These are phyloP conservation scores for Platalea minor DNA, from an alignment of 2,797 vertebrate genomes.

Conservation along the genomic window DNA sequence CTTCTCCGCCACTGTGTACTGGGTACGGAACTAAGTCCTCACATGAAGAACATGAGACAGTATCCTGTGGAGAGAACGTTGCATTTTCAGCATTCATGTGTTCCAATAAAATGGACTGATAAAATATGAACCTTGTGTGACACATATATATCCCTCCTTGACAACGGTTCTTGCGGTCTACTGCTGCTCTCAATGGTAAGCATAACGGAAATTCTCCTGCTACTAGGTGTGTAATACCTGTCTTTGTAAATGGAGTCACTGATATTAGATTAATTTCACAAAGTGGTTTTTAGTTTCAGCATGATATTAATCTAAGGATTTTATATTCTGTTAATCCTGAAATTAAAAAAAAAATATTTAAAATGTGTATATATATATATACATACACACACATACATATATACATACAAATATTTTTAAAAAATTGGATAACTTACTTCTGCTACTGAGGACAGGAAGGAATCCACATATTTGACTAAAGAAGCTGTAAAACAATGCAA, in stretches of 20 bases:
- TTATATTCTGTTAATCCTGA: neutral
- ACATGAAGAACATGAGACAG: neutral
- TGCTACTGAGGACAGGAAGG: neutral
- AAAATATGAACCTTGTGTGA: neutral
- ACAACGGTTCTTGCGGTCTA: neutral
- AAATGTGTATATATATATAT: neutral
- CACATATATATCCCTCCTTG: neutral
- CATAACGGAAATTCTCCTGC: neutral
- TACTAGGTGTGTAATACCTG: neutral
- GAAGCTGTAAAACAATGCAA: neutral
- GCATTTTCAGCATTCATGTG: neutral
- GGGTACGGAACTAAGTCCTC: neutral
- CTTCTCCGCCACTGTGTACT: neutral
- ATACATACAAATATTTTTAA: no score
- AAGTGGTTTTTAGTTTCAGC: neutral
- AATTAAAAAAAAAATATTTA: neutral
- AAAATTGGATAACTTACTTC: neutral
- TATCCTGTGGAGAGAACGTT: neutral
- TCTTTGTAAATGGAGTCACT: neutral
- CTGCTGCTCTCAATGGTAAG: neutral
- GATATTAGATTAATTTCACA: neutral
- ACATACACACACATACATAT: rapidly evolving
- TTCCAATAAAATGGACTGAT: neutral
- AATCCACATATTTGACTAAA: neutral
- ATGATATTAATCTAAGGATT: neutral